phyloP scores from a whole-genome alignment of 2,797 vertebrate genomes.

The Agapornis canus region DNA sequence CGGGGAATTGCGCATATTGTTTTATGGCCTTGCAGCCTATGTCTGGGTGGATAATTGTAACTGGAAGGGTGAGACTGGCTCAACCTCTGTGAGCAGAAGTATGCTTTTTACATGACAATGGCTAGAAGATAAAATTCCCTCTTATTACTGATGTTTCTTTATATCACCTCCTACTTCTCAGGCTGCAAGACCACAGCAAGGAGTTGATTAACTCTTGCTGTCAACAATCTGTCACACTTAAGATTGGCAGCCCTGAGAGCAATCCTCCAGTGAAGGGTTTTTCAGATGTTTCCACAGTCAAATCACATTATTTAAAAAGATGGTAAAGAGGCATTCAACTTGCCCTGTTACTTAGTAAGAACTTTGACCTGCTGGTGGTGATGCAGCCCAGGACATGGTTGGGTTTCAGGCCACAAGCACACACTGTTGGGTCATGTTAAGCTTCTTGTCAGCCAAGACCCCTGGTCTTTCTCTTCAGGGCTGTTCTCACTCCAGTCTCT shows the following conservation, averaged over 20 bases:
- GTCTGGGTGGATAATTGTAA: background rate
- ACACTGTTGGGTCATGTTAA: background rate
- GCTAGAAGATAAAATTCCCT: background rate
- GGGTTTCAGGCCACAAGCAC: background rate
- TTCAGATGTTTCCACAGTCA: background rate
- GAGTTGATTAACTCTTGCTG: background rate
- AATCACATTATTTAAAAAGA: background rate
- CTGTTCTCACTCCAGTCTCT: background rate
- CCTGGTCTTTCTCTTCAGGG: background rate
- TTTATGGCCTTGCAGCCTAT: background rate
- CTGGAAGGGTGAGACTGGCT: background rate
- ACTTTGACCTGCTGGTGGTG: background rate
- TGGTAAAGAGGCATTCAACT: background rate
- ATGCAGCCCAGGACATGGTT: background rate
- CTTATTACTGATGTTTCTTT: background rate
- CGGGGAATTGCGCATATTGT: accelerated
- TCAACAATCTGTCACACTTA: background rate
- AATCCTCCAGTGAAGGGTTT: background rate
- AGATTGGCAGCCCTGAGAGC: background rate
- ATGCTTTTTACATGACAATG: background rate
- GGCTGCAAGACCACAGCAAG: background rate
- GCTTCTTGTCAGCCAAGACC: background rate
- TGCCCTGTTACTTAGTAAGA: background rate
- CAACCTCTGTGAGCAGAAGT: background rate
- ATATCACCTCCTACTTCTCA: background rate